Evolutionary conservation across 2,888 invertebrate genomes (phyloP).

Genomic region (Phyllotreta cruciferae): DNA sequence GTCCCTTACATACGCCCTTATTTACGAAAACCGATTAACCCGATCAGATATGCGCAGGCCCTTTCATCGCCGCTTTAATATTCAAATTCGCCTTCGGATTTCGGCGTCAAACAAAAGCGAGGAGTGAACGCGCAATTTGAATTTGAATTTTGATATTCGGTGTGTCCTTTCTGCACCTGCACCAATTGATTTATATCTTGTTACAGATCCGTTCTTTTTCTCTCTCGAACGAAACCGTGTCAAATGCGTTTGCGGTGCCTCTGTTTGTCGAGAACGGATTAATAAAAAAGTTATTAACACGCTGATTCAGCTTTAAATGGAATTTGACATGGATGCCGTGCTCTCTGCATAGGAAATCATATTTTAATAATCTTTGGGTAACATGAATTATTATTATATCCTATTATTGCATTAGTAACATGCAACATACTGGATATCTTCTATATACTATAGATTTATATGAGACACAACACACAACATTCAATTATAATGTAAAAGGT

Average conservation of each 20-base stretch:
- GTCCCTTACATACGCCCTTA: neutral
- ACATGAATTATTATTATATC: slow-evolving; percentile 1
- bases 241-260: slow-evolving; percentile 39
- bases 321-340: slow-evolving; percentile 8
- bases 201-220: slow-evolving; percentile 30
- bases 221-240: slow-evolving; percentile 37
- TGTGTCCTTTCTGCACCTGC: slow-evolving; percentile 45
- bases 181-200: slow-evolving; percentile 42
- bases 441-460: no score
- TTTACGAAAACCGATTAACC: slow-evolving; percentile 4
- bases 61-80: slow-evolving; percentile 16
- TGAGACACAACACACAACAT: no score
- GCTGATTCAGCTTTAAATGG: slow-evolving; percentile 43
- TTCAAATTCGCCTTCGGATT: slow-evolving; percentile 46
- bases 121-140: slow-evolving; percentile 44
- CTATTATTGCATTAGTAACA: no score
- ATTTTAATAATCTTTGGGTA: slow-evolving; percentile 3
- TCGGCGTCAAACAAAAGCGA: slow-evolving; percentile 41
- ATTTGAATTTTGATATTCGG: slow-evolving; percentile 40
- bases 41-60: neutral
- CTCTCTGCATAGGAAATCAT: slow-evolving; percentile 10
- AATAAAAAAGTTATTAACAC: slow-evolving; percentile 36
- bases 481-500: no score
- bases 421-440: no score
- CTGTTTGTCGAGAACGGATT: slow-evolving; percentile 37